Evolutionary conservation across 1,140 invertebrate genomes (phyloP).

Genomic region (Macrosteles quadrilineatus): DNA sequence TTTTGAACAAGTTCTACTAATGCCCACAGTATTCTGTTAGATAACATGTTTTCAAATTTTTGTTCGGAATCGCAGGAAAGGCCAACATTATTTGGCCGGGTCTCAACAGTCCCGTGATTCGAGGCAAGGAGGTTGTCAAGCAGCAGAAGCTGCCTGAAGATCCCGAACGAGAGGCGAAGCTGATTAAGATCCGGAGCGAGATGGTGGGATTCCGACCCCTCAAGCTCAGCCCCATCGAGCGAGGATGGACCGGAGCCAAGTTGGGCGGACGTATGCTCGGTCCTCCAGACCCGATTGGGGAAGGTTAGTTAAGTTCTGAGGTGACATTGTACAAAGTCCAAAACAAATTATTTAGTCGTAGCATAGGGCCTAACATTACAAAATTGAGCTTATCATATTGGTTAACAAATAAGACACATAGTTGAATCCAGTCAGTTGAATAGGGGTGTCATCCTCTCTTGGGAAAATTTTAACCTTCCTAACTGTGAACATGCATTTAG

Average conservation of each 20-base stretch:
- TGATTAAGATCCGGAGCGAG: constrained; percentile 70
- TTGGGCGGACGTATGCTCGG: constrained; percentile 84
- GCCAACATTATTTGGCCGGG: constrained; percentile 90
- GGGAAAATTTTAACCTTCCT: too few species aligned
- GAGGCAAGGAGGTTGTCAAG: constrained; percentile 72
- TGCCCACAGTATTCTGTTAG: too few species aligned
- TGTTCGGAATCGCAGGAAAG: constrained; percentile 63
- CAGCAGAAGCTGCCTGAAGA: constrained; percentile 70
- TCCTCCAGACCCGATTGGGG: constrained; percentile 79
- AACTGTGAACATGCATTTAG: too few species aligned
- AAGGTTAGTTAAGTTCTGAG: constrained; percentile 57
- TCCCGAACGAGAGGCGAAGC: constrained; percentile 67
- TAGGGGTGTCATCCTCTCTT: too few species aligned
- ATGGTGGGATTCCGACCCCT: constrained; percentile 61
- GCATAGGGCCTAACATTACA: too few species aligned
- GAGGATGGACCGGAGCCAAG: constrained; percentile 85
- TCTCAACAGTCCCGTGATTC: constrained; percentile 78
- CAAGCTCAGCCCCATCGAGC: constrained; percentile 74
- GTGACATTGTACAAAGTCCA: too few species aligned
- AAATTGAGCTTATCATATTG: too few species aligned
- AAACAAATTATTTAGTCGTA: too few species aligned
- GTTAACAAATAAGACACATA: too few species aligned
- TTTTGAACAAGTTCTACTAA: too few species aligned
- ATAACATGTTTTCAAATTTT: too few species aligned
- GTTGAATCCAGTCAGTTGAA: too few species aligned